A percentile compares a stretch with the other conserved stretches of the same genome.
Evolutionary conservation across 2,113 vertebrate species (phyloP).

Genomic region (Pangasianodon gigas): DNA sequence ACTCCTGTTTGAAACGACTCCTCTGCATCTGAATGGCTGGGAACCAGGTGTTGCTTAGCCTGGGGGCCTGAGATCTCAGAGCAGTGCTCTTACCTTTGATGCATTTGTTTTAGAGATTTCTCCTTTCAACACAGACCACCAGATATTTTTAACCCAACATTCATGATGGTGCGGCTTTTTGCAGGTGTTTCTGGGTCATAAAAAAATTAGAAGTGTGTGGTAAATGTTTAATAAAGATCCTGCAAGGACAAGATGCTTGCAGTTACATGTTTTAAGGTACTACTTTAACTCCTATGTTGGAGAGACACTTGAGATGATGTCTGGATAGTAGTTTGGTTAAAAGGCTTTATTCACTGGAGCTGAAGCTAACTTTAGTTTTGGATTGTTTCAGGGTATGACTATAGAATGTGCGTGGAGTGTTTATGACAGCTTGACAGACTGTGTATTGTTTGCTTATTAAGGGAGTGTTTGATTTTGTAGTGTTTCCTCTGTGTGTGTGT

Average conservation of each 20-base stretch:
- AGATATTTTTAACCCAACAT: background rate
- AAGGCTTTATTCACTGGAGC: background rate
- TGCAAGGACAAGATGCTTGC: background rate
- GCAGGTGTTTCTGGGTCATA: no score
- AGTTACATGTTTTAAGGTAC: constrained; percentile 11
- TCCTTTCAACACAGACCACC: constrained; percentile 10
- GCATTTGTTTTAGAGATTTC: background rate
- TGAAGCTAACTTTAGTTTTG: background rate
- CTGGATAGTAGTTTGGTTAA: background rate
- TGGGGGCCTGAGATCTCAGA: background rate
- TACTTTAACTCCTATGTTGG: background rate
- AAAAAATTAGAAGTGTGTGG: background rate
- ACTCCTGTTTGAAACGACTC: background rate
- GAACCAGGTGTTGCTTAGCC: constrained; percentile 48
- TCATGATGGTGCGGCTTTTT: background rate
- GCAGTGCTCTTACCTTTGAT: background rate
- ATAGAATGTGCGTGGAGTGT: background rate
- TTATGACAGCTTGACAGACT: background rate
- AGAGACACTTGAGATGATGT: background rate
- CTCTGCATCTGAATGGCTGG: background rate
- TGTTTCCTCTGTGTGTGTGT: constrained; percentile 13
- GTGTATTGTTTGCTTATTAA: constrained; percentile 23
- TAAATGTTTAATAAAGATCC: background rate
- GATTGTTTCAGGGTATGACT: background rate
- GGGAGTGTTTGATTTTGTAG: constrained; percentile 22